Base-by-base conservation (phyloP, 2,113 vertebrate genomes). In the Camelus bactrianus region DNA sequence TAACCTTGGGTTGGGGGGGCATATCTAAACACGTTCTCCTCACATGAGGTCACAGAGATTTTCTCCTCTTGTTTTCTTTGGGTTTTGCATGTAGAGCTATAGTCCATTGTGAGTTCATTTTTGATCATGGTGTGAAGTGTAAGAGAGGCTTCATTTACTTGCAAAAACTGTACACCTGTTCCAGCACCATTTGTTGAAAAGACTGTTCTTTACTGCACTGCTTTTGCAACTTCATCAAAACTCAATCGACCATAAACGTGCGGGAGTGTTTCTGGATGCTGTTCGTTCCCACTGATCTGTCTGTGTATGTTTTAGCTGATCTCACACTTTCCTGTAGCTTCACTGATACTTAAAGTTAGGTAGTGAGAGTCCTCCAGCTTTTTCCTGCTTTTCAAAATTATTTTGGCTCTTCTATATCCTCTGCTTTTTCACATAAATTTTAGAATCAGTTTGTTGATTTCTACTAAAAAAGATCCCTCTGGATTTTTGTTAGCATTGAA, bases 221-320 rank as follows among this genome's bases (percentile, higher is more conserved):
- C 52, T 19, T 56, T 62, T 35, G 22, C 35, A 54, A n/a, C 54
- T 62, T 46, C 15, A 65, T 64, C 73, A 72, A 60, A 64, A 62
- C 24, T 56, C 75, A 92, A 0, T 22, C 20, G 35, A 13, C 46
- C 22, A 0, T 17, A 30, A 35, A 35, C 48, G 17, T 6, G 0
- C 28, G 28, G 32, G n/a, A 73, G 28, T 46, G 0, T 46, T 62
- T 72, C 81, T 80, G 54, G 22, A 14, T 50, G 42, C 32, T 69
- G 7, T 77, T 30, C 38, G 13, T 20, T 80, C 26, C 38, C 48
- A 15, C 26, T 72, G 8, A n/a, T 77, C 46, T 38, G 19, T 38
- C 52, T 79, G 46, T 84, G 28, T 52, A 46, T 15, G 32, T 13
- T 12, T 48, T 56, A 6, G 13, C 38, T 58, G 17, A 38, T 38